Conservation (phyloP, 2,888 invertebrate genomes). For the Acronicta leporina region DNA sequence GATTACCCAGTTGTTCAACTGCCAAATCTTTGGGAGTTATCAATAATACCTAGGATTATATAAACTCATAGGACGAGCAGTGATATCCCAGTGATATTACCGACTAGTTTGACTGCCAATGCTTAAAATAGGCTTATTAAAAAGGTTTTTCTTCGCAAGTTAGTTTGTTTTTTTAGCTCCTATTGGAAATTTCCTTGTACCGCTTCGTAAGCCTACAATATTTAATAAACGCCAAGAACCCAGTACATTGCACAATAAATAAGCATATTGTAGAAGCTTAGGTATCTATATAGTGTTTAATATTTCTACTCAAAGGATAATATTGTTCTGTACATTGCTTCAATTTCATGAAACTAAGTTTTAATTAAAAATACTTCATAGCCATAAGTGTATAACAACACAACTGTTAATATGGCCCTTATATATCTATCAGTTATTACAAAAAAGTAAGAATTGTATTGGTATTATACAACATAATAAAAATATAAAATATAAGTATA, state of each 20-base stretch:
- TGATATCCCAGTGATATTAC: no score
- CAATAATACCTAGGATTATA: not conserved
- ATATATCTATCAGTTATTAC: no score
- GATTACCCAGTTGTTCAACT: conserved; percentile 27
- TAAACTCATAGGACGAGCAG: no score
- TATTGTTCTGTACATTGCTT: not conserved
- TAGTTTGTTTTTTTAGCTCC: not conserved
- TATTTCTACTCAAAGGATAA: conserved; percentile 13
- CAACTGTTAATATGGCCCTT: no score
- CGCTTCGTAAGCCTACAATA: not conserved
- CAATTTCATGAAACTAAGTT: conserved; percentile 27
- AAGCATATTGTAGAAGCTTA: conserved; percentile 4
- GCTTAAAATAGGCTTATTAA: not conserved
- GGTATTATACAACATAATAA: no score
- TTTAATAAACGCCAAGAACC: not conserved
- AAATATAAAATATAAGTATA: no score
- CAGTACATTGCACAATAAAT: conserved; percentile 7
- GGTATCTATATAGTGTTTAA: conserved; percentile 8
- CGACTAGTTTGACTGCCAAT: no score
- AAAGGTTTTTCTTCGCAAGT: not conserved
- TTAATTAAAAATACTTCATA: conserved; percentile 36
- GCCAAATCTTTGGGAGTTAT: conserved; percentile 27
- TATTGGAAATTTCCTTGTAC: not conserved
- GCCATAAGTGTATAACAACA: not conserved
- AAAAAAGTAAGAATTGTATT: no score